Evolutionary conservation across 1,140 invertebrate genomes (phyloP).

Genomic region (Apis laboriosa): DNA sequence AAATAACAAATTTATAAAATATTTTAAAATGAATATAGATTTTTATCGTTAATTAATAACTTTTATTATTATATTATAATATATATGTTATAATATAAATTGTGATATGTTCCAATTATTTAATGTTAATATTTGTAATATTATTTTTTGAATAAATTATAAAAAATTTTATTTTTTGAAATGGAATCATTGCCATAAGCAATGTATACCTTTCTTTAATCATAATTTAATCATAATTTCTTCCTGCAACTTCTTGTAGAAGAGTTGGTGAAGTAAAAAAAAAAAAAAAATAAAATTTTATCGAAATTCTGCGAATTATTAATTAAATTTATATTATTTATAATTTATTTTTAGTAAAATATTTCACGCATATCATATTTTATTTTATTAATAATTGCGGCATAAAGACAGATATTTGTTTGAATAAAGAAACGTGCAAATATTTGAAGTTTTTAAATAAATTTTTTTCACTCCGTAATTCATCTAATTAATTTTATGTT

Average conservation of each 20-base stretch:
- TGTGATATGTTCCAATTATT: neutral
- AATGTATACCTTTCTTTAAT: constrained; percentile 53
- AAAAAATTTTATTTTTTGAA: constrained; percentile 24
- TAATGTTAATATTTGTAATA: neutral
- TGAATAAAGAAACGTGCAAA: neutral
- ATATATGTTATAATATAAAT: neutral
- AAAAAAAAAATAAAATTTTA: neutral
- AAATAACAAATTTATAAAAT: no score
- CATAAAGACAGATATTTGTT: constrained; percentile 3
- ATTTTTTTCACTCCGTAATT: neutral
- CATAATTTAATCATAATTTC: constrained; percentile 29
- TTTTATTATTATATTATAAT: neutral
- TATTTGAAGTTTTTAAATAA: neutral
- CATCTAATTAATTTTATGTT: neutral
- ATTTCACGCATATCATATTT: constrained; percentile 30
- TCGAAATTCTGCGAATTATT: neutral
- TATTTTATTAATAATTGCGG: constrained; percentile 22
- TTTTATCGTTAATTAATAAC: neutral
- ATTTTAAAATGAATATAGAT: neutral
- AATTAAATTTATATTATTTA: neutral
- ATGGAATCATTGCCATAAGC: constrained; percentile 56
- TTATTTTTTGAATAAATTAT: neutral
- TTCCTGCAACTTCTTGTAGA: constrained; percentile 60
- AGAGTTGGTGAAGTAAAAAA: constrained; percentile 62
- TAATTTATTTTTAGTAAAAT: neutral